phyloP scores from a whole-genome alignment of 2,113 vertebrate species.

The Seriola aureovittata region DNA sequence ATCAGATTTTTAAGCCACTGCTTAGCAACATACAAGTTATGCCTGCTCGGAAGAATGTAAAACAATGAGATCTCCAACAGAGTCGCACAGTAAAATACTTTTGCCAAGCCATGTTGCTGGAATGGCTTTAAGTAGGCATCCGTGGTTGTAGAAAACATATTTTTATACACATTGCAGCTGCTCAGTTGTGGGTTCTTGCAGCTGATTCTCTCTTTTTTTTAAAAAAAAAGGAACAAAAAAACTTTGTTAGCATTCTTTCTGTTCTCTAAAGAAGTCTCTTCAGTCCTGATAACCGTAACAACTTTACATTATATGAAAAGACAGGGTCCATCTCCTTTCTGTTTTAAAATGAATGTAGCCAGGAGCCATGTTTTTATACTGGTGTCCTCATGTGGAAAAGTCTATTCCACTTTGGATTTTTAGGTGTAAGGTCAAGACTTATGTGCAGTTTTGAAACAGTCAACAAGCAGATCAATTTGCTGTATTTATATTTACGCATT shows the following conservation, averaged over 20 bases:
- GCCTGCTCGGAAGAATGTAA: slow-evolving; percentile 55
- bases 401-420: no score
- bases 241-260: slow-evolving; percentile 10
- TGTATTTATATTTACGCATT: neutral
- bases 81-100: slow-evolving; percentile 44
- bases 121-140: slow-evolving; percentile 44
- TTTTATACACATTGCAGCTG: slow-evolving; percentile 35
- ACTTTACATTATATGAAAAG: neutral
- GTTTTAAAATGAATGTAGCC: neutral
- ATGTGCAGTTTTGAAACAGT: no score
- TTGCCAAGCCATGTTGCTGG: slow-evolving; percentile 29
- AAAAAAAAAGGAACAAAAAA: neutral
- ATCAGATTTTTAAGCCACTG: slow-evolving; percentile 66
- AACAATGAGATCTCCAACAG: slow-evolving; percentile 62
- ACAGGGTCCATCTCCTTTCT: neutral
- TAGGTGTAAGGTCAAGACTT: no score
- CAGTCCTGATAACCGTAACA: no score
- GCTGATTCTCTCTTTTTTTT: neutral
- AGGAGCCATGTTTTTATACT: neutral
- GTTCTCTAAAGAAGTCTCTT: neutral
- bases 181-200: slow-evolving; percentile 4
- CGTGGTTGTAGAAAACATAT: slow-evolving; percentile 27
- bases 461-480: neutral
- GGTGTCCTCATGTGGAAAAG: neutral
- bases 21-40: slow-evolving; percentile 55